These are phyloP conservation scores for Drosophila mojavensis DNA, from an alignment of 1,140 invertebrate species.

Conservation along the genomic window DNA sequence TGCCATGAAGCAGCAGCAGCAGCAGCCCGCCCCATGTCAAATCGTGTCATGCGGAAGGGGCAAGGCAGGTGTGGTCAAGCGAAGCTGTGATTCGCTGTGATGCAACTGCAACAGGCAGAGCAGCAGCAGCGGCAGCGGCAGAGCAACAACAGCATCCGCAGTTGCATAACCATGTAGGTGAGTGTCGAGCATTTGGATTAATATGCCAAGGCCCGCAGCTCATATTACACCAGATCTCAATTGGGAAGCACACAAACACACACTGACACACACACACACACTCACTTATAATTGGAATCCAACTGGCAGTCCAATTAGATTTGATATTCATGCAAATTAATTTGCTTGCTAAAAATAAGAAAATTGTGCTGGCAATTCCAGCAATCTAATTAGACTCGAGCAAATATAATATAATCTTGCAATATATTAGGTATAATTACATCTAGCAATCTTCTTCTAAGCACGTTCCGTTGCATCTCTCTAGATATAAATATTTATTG, in stretches of 20 bases:
- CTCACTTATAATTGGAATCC: not conserved
- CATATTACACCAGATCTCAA: constrained; percentile 1
- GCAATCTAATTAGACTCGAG: constrained; percentile 4
- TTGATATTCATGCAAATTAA: not conserved
- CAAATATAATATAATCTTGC: not conserved
- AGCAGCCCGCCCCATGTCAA: constrained; percentile 34
- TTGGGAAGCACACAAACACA: not conserved
- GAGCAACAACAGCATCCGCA: constrained; percentile 2
- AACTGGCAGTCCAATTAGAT: not conserved
- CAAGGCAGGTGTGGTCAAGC: constrained; percentile 19
- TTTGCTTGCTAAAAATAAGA: constrained; percentile 4
- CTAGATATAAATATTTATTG: too few relatives aligned
- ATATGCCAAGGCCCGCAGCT: constrained; percentile 2
- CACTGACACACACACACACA: not conserved
- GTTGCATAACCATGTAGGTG: not conserved
- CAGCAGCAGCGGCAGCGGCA: not conserved
- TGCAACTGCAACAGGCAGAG: constrained; percentile 15
- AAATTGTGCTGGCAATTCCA: not conserved
- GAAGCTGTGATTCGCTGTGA: constrained; percentile 12
- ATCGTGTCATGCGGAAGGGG: constrained; percentile 20
- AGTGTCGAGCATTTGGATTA: constrained; percentile 12
- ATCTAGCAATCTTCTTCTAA: too few relatives aligned
- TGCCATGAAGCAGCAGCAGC: constrained; percentile 42
- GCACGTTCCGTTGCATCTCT: too few relatives aligned
- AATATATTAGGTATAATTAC: constrained; percentile 13